Base-by-base conservation (phyloP, 2,888 invertebrate genomes). In the Malthinus flaveolus region DNA sequence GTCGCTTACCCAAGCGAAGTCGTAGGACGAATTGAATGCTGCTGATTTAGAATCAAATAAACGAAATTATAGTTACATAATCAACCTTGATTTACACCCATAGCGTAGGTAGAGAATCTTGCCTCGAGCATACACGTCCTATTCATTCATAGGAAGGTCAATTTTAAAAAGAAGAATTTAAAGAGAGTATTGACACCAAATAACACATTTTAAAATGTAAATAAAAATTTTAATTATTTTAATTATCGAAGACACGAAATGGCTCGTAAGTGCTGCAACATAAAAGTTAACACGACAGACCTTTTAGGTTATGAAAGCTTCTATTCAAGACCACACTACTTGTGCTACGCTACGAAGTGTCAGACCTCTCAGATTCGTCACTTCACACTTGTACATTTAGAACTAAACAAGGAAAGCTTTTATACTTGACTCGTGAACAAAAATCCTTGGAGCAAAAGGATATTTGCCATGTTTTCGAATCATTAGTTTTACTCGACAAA, bases 71-170 rank as follows among this genome's bases (percentile, higher is more conserved):
- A 35, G 47, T 54, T 54, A 54, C 47, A 47, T 54, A 54, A 54
- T 46, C 54, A 54, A 48, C 54, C 54, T 54, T 54, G 54, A 48
- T 54, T 54, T 54, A 54, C 54, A 54, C 47, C 31, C 39, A 42
- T 15, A 39, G 48, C 47, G 54, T 54, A 54, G 54, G 54, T 47
- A 54, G 54, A 54, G 54, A 45, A 46, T 47, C 45, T 54, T 47
- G 54, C 54, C 47, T 34, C 15, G 11, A 32, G 54, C 54, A 48
- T 54, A 37, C 46, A 15, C 23, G 5, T 23, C 23, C 23, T 54
- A 54, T 54, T 54, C 54, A 54, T 54, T 54, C 54, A 54, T 54
- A 54, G 37, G 47, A 54, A 54, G 54, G 54, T 54, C 54, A 54
- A 12, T 48, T 32, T 54, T 54, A 46, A 46, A 47, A 54, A n/a